Percentiles rank a stretch among this genome's conserved stretches.
phyloP scores from a whole-genome alignment of 2,113 vertebrate genomes.

The Suricata suricatta region DNA sequence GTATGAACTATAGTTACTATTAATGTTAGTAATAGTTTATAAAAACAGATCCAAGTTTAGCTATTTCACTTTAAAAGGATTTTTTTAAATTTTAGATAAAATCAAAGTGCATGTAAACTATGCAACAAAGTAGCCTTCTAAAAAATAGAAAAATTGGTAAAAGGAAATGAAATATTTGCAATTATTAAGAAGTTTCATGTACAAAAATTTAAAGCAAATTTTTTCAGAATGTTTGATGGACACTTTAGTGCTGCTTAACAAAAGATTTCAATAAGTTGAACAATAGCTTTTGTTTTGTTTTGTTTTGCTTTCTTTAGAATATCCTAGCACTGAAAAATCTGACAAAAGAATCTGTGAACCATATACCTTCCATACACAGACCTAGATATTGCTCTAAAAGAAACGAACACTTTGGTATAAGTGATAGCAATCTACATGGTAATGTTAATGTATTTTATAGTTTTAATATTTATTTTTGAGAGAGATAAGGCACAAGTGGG shows the following conservation, averaged over 20 bases:
- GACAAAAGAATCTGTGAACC: neutral
- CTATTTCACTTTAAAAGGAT: constrained; percentile 2
- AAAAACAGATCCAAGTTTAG: neutral
- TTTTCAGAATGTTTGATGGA: neutral
- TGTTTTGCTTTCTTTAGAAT: neutral
- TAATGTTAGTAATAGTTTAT: neutral
- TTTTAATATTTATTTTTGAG: too few species aligned
- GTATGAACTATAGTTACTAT: neutral
- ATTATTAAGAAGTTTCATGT: neutral
- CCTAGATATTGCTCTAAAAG: neutral
- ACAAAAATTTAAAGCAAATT: neutral
- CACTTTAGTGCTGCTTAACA: neutral
- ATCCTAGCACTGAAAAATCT: neutral
- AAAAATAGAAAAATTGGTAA: neutral
- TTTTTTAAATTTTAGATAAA: neutral
- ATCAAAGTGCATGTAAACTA: neutral
- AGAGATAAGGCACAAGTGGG: too few species aligned
- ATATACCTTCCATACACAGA: neutral
- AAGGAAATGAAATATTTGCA: neutral
- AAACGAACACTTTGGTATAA: neutral
- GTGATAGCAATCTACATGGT: neutral
- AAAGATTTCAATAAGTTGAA: neutral
- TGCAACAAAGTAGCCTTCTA: neutral
- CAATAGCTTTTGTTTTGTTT: neutral
- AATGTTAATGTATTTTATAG: neutral